Conservation (phyloP, 2,888 invertebrate genomes). For the Eurois occulta region DNA sequence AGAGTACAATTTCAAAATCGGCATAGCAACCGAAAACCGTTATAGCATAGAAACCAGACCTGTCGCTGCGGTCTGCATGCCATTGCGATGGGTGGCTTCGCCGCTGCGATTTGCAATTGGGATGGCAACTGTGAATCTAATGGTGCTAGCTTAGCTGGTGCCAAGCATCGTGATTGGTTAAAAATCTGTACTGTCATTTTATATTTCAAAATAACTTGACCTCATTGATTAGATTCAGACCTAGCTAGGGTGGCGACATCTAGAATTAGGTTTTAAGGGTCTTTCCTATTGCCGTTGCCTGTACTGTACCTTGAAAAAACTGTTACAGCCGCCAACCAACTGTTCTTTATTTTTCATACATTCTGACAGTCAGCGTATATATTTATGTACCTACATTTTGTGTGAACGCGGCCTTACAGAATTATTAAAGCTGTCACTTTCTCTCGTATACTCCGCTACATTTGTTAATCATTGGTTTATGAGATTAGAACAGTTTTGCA, state of each 20-base stretch:
- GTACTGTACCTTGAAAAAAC: neutral
- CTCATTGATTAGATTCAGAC: neutral
- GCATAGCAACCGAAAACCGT: neutral
- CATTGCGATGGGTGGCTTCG: too few relatives aligned
- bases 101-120: too few relatives aligned
- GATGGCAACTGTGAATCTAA: too few relatives aligned
- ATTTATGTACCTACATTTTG: neutral
- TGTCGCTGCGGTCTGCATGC: neutral
- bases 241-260: neutral
- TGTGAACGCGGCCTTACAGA: slow-evolving; percentile 34
- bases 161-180: neutral
- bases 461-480: slow-evolving; percentile 50
- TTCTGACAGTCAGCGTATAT: neutral
- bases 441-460: slow-evolving; percentile 21
- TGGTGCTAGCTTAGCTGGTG: neutral
- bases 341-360: neutral
- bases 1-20: neutral
- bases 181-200: neutral
- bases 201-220: neutral
- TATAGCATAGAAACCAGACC: too few relatives aligned
- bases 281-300: neutral
- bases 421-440: slow-evolving; percentile 54
- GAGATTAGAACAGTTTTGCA: slow-evolving; percentile 43
- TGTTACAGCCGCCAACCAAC: neutral
- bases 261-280: neutral